Percentiles rank a stretch among this genome's conserved stretches.
These are phyloP conservation scores for Heteractis magnifica DNA, from an alignment of 92 coral and sea anemone genomes.

Conservation along the genomic window DNA sequence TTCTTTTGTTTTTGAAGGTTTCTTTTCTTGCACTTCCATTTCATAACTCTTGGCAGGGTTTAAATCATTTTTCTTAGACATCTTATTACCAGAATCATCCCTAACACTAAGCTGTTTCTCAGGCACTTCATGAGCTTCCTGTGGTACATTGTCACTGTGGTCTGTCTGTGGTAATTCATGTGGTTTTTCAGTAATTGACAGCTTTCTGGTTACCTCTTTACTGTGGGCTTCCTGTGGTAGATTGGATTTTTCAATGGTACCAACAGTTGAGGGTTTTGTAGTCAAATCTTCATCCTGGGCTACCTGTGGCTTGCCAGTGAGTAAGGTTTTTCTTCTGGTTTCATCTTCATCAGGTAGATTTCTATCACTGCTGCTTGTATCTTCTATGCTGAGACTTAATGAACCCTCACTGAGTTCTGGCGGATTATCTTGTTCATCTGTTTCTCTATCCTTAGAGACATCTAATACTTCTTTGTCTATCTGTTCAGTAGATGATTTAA, in stretches of 20 bases:
- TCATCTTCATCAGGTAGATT: conserved; percentile 12
- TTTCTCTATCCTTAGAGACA: not conserved
- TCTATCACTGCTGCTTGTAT: conserved; percentile 9
- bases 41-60: not conserved
- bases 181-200: not conserved
- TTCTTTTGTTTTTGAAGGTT: not conserved
- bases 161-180: not conserved
- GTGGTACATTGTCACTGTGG: not conserved
- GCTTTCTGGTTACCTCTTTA: not conserved
- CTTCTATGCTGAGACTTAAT: conserved; percentile 19
- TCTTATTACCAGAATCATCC: not conserved
- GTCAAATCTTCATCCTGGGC: not conserved
- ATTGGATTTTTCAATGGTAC: too few species aligned
- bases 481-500: not conserved
- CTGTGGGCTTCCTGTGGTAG: not conserved
- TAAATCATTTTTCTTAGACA: not conserved
- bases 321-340: not conserved
- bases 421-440: not conserved
- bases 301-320: not conserved
- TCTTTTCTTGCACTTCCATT: not conserved
- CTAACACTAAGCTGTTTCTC: not conserved
- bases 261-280: too few species aligned
- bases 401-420: conserved; percentile 22
- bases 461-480: not conserved
- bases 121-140: not conserved